These are phyloP conservation scores for Meghimatium bilineatum DNA, from an alignment of 2,888 invertebrate species.

Conservation along the genomic window DNA sequence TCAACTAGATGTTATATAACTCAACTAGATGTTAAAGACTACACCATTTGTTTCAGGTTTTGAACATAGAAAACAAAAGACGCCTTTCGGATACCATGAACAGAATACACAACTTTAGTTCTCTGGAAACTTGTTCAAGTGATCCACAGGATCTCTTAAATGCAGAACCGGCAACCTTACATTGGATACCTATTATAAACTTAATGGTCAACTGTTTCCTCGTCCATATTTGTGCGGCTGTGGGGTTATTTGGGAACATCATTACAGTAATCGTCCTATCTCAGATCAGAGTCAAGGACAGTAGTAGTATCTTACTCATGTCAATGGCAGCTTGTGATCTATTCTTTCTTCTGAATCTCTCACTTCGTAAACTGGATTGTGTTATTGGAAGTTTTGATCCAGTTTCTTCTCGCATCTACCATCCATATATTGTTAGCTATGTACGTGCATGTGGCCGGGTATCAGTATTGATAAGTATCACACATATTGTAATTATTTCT, in stretches of 20 bases:
- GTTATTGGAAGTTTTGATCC: background rate
- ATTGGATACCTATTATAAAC: background rate
- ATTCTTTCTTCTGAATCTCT: background rate
- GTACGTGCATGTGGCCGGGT: background rate
- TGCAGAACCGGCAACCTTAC: too few species aligned
- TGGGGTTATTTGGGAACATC: background rate
- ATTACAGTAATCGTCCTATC: background rate
- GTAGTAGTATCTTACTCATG: background rate
- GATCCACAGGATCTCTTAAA: too few species aligned
- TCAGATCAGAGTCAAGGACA: background rate
- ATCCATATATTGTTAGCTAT: background rate
- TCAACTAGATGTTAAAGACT: too few species aligned
- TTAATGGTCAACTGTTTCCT: conserved; percentile 14
- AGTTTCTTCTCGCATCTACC: background rate
- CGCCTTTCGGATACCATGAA: too few species aligned
- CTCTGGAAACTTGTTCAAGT: too few species aligned
- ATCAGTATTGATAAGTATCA: background rate
- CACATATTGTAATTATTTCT: conserved; percentile 10
- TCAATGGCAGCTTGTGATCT: conserved; percentile 22
- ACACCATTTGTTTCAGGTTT: too few species aligned
- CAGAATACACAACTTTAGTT: too few species aligned
- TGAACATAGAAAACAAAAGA: too few species aligned
- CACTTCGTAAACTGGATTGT: background rate
- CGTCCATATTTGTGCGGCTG: background rate
- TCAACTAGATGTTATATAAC: too few species aligned